Percentiles rank a stretch among this genome's conserved stretches.
phyloP scores from a whole-genome alignment of 2,888 invertebrate species.

The Alentia gelatinosa region DNA sequence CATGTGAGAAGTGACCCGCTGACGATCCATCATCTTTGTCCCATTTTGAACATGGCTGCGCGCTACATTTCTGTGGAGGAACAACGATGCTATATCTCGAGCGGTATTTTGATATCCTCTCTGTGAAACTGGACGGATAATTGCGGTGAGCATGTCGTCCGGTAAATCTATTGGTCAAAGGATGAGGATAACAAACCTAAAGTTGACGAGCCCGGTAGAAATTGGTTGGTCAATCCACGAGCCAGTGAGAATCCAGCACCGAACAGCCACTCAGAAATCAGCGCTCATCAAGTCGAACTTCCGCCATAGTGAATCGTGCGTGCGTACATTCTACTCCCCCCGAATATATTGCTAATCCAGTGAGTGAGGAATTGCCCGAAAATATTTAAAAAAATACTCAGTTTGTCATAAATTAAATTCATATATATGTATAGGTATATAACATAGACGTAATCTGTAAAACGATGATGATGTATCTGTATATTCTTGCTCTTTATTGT shows the following conservation, averaged over 20 bases:
- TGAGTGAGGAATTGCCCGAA: not conserved
- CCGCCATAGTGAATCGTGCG: not conserved
- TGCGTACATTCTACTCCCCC: not conserved
- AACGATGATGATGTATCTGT: not conserved
- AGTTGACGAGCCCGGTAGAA: conserved; percentile 52
- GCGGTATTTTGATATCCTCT: not conserved
- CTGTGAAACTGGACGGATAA: not conserved
- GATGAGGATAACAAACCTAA: conserved; percentile 40
- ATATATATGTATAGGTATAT: not conserved
- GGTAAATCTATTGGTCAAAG: conserved; percentile 35
- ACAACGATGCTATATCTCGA: not conserved
- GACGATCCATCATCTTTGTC: conserved; percentile 30
- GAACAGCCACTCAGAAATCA: conserved; percentile 52
- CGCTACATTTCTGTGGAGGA: not conserved
- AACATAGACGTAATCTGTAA: not conserved
- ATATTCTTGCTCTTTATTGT: not conserved
- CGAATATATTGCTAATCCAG: not conserved
- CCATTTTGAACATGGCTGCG: conserved; percentile 43
- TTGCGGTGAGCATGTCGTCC: not conserved
- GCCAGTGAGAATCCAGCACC: conserved; percentile 56
- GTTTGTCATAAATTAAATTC: not conserved
- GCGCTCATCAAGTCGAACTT: conserved; percentile 43
- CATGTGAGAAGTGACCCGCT: not conserved
- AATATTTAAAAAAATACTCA: not conserved
- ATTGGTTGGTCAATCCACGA: conserved; percentile 55